Percentiles rank a stretch among this genome's conserved stretches.
phyloP scores from a whole-genome alignment of 2,797 vertebrate genomes.

The Knipowitschia caucasica region DNA sequence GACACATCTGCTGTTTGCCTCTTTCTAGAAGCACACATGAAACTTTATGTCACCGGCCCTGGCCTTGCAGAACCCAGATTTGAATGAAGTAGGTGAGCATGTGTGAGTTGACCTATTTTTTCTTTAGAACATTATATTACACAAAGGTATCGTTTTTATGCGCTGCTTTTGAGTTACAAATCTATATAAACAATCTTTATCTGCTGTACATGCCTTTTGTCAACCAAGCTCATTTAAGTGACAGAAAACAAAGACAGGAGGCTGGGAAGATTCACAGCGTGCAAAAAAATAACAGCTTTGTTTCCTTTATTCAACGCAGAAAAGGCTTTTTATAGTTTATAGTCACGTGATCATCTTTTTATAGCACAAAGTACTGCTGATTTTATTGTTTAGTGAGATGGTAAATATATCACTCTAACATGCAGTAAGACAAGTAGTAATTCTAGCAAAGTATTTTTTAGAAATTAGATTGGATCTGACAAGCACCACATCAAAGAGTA shows the following conservation, averaged over 20 bases:
- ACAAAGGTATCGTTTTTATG: slow-evolving; percentile 30
- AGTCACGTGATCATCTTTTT: slow-evolving; percentile 30
- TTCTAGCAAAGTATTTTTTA: neutral
- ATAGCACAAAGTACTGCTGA: slow-evolving; percentile 34
- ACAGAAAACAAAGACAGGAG: neutral
- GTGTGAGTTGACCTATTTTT: slow-evolving; percentile 59
- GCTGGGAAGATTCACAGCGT: neutral
- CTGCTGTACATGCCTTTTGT: neutral
- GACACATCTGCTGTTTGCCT: slow-evolving; percentile 31
- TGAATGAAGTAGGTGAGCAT: slow-evolving; percentile 35
- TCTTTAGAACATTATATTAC: slow-evolving; percentile 45
- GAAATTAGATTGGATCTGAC: too few species aligned
- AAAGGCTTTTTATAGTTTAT: slow-evolving; percentile 5
- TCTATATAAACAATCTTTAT: slow-evolving; percentile 28
- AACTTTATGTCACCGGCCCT: slow-evolving; percentile 22
- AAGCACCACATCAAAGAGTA: too few species aligned
- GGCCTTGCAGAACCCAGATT: slow-evolving; percentile 23
- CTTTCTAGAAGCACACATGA: slow-evolving; percentile 13
- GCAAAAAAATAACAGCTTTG: neutral
- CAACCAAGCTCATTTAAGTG: neutral
- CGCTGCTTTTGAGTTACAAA: slow-evolving; percentile 41
- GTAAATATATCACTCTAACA: too few species aligned
- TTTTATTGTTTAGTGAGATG: slow-evolving; percentile 26
- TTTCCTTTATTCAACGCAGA: neutral
- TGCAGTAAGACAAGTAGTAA: too few species aligned